Evolutionary conservation across 2,888 invertebrate genomes (phyloP).

Genomic region (Tuta absoluta): DNA sequence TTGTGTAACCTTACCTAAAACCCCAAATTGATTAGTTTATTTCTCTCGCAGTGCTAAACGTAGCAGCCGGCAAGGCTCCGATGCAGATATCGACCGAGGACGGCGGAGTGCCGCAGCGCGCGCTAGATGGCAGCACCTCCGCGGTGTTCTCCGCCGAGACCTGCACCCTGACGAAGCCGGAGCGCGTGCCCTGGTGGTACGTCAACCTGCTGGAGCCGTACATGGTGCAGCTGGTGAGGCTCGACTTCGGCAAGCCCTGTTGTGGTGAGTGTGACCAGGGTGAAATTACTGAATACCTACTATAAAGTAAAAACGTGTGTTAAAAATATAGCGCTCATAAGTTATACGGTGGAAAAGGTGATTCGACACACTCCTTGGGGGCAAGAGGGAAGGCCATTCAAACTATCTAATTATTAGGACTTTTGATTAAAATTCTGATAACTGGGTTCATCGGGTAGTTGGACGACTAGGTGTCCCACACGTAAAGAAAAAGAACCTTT

Average conservation of each 20-base stretch:
- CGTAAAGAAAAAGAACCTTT: too few species aligned
- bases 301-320: too few species aligned
- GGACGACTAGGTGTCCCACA: too few species aligned
- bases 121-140: slow-evolving; percentile 94
- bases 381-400: too few species aligned
- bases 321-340: too few species aligned
- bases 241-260: slow-evolving; percentile 95
- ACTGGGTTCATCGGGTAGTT: too few species aligned
- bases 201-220: slow-evolving; percentile 96
- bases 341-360: too few species aligned
- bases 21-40: neutral
- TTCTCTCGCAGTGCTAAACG: slow-evolving; percentile 88
- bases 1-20: too few species aligned
- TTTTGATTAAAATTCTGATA: too few species aligned
- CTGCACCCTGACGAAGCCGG: slow-evolving; percentile 92
- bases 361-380: too few species aligned
- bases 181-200: slow-evolving; percentile 96
- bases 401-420: too few species aligned
- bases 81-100: slow-evolving; percentile 94
- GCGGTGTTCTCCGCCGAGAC: slow-evolving; percentile 90
- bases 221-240: slow-evolving; percentile 94
- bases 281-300: too few species aligned
- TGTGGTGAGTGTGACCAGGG: slow-evolving; percentile 85
- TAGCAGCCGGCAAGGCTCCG: slow-evolving; percentile 96
- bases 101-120: slow-evolving; percentile 93